Conservation (phyloP, 2,113 vertebrate genomes). For the Podiceps cristatus region DNA sequence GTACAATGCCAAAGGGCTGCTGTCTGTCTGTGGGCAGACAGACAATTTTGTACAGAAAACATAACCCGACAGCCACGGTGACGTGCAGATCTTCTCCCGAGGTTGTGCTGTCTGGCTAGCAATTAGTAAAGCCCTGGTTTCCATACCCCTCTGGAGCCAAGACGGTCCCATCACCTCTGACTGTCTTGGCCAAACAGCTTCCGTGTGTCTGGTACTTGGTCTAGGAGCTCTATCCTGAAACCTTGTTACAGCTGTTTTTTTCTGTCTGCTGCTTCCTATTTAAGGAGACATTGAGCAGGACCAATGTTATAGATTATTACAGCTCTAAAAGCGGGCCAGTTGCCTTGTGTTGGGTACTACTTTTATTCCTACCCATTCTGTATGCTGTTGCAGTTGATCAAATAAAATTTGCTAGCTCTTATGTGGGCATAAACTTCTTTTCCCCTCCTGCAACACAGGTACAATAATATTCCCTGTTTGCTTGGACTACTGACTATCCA, state of each 20-base stretch:
- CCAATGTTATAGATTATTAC: not conserved
- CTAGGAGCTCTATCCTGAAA: not conserved
- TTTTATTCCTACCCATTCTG: not conserved
- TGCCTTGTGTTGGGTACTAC: not conserved
- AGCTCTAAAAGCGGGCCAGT: not conserved
- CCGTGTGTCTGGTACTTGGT: not conserved
- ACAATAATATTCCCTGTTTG: not conserved
- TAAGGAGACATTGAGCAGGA: not conserved
- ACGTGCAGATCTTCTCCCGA: accelerated
- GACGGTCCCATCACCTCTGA: not conserved
- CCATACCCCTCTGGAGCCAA: not conserved
- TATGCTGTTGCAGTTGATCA: not conserved
- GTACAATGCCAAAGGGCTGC: not conserved
- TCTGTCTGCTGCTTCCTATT: not conserved
- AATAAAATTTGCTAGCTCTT: not conserved
- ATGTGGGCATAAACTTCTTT: not conserved
- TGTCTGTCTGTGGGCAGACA: not conserved
- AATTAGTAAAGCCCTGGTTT: not conserved
- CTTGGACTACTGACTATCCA: not conserved
- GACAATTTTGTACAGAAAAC: not conserved
- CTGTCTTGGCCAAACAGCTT: not conserved
- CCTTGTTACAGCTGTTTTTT: not conserved
- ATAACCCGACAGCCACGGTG: accelerated
- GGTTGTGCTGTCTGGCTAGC: not conserved
- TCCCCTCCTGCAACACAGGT: not conserved